phyloP scores from a whole-genome alignment of 1,140 invertebrate species.

The Hormaphis cornu region DNA sequence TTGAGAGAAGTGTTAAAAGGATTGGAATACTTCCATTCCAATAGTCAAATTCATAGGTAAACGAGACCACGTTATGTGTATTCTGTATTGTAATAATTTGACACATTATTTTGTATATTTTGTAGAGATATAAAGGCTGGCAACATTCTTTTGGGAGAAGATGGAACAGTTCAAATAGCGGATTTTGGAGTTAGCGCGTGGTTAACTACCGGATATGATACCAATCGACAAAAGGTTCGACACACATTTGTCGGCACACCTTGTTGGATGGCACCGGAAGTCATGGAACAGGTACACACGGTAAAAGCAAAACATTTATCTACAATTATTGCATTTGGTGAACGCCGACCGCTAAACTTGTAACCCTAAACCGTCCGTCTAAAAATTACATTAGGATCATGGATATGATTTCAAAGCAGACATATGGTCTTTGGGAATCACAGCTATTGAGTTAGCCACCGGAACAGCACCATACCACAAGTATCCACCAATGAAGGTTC shows the following conservation, averaged over 20 bases:
- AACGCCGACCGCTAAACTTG: slow-evolving; percentile 14
- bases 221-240: slow-evolving; percentile 87
- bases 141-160: slow-evolving; percentile 93
- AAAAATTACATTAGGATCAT: slow-evolving; percentile 60
- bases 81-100: not conserved
- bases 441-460: slow-evolving; percentile 96
- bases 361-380: slow-evolving; percentile 10
- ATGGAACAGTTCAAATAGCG: slow-evolving; percentile 97
- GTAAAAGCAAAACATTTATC: slow-evolving; percentile 32
- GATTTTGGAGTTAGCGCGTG: slow-evolving; percentile 90
- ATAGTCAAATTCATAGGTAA: slow-evolving; percentile 94
- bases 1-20: slow-evolving; percentile 97
- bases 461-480: slow-evolving; percentile 98
- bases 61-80: not conserved
- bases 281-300: slow-evolving; percentile 80
- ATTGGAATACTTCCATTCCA: slow-evolving; percentile 96
- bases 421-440: slow-evolving; percentile 99
- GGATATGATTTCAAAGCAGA: slow-evolving; percentile 99
- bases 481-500: slow-evolving; percentile 97
- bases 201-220: slow-evolving; percentile 80
- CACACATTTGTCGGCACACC: slow-evolving; percentile 97
- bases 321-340: slow-evolving; percentile 24
- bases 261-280: slow-evolving; percentile 99
- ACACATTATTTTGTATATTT: slow-evolving; percentile 36
- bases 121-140: slow-evolving; percentile 93